Evolutionary conservation across 2,888 invertebrate species (phyloP).

Genomic region (Thera obeliscata): DNA sequence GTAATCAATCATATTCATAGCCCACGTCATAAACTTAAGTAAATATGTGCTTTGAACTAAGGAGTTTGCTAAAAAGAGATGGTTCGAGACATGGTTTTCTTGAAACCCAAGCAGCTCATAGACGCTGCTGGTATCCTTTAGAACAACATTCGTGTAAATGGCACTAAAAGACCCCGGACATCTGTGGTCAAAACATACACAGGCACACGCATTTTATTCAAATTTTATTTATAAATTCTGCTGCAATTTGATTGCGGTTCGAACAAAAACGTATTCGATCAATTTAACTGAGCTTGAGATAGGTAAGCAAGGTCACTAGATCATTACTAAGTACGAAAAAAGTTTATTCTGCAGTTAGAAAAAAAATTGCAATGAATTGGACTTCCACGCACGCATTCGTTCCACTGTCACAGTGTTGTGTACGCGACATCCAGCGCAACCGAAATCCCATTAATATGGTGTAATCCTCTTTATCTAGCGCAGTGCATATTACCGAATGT

Average conservation of each 20-base stretch:
- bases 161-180: not conserved
- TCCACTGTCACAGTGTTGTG: slow-evolving; percentile 27
- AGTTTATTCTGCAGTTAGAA: not conserved
- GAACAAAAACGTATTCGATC: too few relatives aligned
- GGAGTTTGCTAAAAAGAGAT: too few relatives aligned
- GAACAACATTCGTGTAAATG: too few relatives aligned
- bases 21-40: too few relatives aligned
- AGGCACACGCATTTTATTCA: not conserved
- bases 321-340: not conserved
- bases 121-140: too few relatives aligned
- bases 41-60: too few relatives aligned
- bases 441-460: slow-evolving; percentile 67
- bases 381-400: not conserved
- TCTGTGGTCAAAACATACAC: not conserved
- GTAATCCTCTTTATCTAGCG: slow-evolving; percentile 70
- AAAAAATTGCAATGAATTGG: not conserved
- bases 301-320: not conserved
- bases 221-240: too few relatives aligned
- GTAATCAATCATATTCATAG: too few relatives aligned
- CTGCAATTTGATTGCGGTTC: too few relatives aligned
- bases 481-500: slow-evolving; percentile 38
- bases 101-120: too few relatives aligned
- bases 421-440: slow-evolving; percentile 23
- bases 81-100: too few relatives aligned
- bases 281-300: not conserved